Evolutionary conservation across 1,140 invertebrate species (phyloP).

Genomic region (Neoseiulus cucumeris): DNA sequence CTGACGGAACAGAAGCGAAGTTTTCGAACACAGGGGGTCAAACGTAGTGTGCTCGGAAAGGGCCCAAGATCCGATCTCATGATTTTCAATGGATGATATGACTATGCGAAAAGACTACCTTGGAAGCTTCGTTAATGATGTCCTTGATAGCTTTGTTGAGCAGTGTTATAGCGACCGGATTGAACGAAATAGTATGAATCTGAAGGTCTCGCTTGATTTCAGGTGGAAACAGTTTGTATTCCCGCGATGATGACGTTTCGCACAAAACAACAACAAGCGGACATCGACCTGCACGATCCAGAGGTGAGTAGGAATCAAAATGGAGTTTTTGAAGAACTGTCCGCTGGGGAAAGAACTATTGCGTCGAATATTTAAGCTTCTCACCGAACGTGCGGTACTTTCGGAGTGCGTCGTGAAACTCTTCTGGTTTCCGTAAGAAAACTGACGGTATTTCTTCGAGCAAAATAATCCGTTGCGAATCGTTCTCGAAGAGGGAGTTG

Average conservation of each 20-base stretch:
- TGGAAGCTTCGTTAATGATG: background rate
- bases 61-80: too few species aligned
- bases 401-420: background rate
- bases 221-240: background rate
- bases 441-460: constrained; percentile 5
- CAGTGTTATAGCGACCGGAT: background rate
- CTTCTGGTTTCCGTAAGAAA: background rate
- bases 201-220: background rate
- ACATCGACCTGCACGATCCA: background rate
- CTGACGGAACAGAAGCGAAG: background rate
- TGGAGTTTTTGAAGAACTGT: background rate
- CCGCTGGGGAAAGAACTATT: background rate
- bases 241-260: background rate
- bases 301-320: background rate
- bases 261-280: background rate
- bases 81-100: too few species aligned
- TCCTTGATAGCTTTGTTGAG: background rate
- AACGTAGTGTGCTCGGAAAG: too few species aligned
- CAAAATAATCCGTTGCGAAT: background rate
- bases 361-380: background rate
- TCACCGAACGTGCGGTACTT: background rate
- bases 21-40: background rate
- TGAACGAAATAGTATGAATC: background rate
- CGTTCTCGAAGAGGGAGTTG: background rate
- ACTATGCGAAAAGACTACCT: background rate